Base-by-base conservation (phyloP, 1,140 invertebrate genomes). In the Pseudomyrmex cubaensis region DNA sequence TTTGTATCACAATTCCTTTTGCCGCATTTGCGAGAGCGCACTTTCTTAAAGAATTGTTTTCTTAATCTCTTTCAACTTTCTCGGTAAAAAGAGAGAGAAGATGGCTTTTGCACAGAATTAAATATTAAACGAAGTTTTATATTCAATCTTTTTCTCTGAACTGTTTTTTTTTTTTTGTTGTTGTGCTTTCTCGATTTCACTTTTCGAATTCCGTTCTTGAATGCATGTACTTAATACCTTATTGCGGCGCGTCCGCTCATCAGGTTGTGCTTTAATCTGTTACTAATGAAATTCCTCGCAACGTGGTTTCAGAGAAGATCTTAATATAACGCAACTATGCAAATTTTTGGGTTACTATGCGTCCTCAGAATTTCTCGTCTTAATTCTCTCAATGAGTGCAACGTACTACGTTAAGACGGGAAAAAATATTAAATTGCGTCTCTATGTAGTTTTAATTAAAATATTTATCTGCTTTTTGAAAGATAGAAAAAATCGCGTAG, bases 331-430 rank as follows among this genome's bases (percentile, higher is more conserved):
- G 66, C 76, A 54, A 70, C 76, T 80, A 80, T 80, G 76, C 76
- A 80, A 80, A 80, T 80, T 80, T 80, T 80, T 80, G 66, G 76
- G 76, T 80, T 80, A 72, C 76, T 72, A 59, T 70, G 76, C 76
- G 54, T 50, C 44, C 44, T 48, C 22, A 70, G 76, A 72, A 59
- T 59, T 80, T 70, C 66, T 61, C 54, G 76, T n/a, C 20, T 70
- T 61, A 80, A 72, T 80, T 80, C 52, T 70, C 44, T 13, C 52
- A 57, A 69, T 20, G 54, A 78, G 54, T 59, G 22, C 76, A 59
- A 25, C 44, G 66, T 66, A 50, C 54, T 76, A 44, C 4, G 35
- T n/a, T 35, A 20, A 50, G 13, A 35, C 35, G 5, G 44, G 25
- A 46, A 15, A 7, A 35, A 13, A 15, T 15, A 69, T 78, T 78